These are phyloP conservation scores for Pipra filicauda DNA, from an alignment of 2,113 vertebrate species.

Conservation along the genomic window DNA sequence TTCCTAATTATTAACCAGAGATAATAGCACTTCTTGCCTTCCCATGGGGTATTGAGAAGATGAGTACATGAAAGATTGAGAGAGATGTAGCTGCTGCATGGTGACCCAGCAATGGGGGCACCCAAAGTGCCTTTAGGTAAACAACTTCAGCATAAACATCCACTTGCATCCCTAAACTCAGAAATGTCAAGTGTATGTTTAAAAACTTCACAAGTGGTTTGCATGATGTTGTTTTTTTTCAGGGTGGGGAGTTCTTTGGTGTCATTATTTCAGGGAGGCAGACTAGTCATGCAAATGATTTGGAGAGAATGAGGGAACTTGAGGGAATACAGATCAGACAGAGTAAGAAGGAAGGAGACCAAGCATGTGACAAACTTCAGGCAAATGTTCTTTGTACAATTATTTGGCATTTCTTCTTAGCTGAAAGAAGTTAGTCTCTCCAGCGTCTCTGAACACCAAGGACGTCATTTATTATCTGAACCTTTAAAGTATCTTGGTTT, in stretches of 20 bases:
- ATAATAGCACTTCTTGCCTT: not conserved
- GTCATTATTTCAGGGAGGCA: not conserved
- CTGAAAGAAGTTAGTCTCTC: not conserved
- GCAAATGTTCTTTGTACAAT: not conserved
- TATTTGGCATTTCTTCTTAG: slow-evolving; percentile 34
- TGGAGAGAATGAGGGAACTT: not conserved
- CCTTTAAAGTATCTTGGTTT: not conserved
- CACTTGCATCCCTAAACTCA: not conserved
- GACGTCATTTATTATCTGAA: not conserved
- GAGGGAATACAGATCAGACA: not conserved
- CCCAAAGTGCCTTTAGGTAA: not conserved
- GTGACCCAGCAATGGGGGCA: not conserved
- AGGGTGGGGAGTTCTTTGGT: not conserved
- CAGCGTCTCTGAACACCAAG: not conserved
- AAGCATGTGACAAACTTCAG: slow-evolving; percentile 3
- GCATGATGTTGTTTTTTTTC: not conserved
- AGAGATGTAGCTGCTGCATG: not conserved
- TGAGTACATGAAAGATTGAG: not conserved
- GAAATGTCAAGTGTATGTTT: not conserved
- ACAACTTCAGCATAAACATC: not conserved
- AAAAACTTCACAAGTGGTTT: not conserved
- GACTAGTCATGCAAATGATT: not conserved
- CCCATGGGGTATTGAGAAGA: not conserved
- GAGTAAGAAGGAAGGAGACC: not conserved
- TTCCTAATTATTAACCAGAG: not conserved